phyloP scores from a whole-genome alignment of 2,797 vertebrate species.

The Tolypeutes matacus region DNA sequence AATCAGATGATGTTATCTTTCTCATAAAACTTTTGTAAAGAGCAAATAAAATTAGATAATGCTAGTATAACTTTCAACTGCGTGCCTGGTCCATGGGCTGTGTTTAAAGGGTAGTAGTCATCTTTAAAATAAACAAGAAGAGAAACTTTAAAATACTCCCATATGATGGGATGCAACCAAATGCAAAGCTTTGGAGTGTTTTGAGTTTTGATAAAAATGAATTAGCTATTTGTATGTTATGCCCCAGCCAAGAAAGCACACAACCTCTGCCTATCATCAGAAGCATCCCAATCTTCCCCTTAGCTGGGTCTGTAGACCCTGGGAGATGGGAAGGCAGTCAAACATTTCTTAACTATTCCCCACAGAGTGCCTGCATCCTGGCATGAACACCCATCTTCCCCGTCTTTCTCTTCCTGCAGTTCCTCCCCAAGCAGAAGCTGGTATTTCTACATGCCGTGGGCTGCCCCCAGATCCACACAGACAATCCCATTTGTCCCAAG shows the following conservation, averaged over 20 bases:
- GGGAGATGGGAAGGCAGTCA: background rate
- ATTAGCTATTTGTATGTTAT: background rate
- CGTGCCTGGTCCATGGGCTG: too few species aligned
- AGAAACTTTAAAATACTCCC: background rate
- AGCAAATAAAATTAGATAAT: background rate
- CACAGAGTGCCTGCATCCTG: background rate
- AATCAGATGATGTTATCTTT: background rate
- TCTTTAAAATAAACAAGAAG: background rate
- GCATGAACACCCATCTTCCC: background rate
- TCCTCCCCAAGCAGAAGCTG: background rate
- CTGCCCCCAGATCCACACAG: background rate
- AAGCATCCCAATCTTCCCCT: background rate
- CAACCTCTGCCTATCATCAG: background rate
- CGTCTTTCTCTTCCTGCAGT: background rate
- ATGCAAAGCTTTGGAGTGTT: background rate
- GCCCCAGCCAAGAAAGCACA: background rate
- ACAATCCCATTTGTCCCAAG: background rate
- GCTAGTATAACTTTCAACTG: background rate
- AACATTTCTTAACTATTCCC: background rate
- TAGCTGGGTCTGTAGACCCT: background rate
- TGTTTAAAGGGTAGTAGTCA: background rate
- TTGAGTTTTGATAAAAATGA: background rate
- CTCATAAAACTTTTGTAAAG: background rate
- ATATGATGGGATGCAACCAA: background rate
- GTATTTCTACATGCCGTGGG: background rate